These are phyloP conservation scores for Caenorhabditis briggsae DNA, from an alignment of 1,140 invertebrate species.

Conservation along the genomic window DNA sequence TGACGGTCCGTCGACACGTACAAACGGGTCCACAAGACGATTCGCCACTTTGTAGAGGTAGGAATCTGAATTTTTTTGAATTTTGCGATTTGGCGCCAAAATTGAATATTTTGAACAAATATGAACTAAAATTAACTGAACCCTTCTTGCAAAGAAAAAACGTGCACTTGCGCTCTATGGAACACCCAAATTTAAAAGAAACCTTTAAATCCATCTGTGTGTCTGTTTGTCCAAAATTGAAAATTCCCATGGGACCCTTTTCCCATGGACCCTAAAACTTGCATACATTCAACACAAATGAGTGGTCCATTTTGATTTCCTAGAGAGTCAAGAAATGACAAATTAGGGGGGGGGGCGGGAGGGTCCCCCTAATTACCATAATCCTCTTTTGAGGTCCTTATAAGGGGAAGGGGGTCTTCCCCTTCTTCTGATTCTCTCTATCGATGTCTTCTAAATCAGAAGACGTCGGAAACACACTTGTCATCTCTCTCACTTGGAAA, in stretches of 20 bases:
- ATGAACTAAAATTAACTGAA: too few relatives aligned
- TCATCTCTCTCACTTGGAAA: not conserved
- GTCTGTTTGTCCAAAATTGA: too few relatives aligned
- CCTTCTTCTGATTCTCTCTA: not conserved
- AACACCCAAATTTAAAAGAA: too few relatives aligned
- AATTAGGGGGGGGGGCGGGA: too few relatives aligned
- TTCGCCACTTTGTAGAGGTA: conserved; percentile 72
- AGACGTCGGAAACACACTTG: conserved; percentile 7
- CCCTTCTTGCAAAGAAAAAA: too few relatives aligned
- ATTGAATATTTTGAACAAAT: too few relatives aligned
- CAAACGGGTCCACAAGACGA: conserved; percentile 72
- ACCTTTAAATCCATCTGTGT: too few relatives aligned
- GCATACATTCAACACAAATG: too few relatives aligned
- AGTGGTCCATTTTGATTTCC: too few relatives aligned
- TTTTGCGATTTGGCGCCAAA: not conserved
- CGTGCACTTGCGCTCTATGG: too few relatives aligned
- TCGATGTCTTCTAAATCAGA: not conserved
- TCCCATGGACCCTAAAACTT: too few relatives aligned
- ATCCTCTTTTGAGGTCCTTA: not conserved
- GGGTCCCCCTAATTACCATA: conserved; percentile 4
- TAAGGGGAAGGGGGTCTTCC: not conserved
- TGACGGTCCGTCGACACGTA: conserved; percentile 69
- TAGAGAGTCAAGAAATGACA: not conserved
- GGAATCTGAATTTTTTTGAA: conserved; percentile 60
- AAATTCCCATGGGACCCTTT: too few relatives aligned